A percentile compares a stretch with the other conserved stretches of the same genome.
phyloP scores from a whole-genome alignment of 2,888 invertebrate species.

The Agrypnus murinus region DNA sequence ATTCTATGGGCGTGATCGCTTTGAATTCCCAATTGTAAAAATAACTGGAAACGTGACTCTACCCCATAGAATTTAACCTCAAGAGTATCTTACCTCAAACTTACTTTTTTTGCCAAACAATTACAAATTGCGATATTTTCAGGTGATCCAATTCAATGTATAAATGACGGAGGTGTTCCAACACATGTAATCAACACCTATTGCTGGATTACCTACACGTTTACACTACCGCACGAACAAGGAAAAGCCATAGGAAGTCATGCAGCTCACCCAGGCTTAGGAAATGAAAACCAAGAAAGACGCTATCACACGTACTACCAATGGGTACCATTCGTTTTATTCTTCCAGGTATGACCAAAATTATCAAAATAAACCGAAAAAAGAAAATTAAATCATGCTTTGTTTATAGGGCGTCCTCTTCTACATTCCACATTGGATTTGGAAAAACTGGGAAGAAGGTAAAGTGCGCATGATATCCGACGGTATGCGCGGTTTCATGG shows the following conservation, averaged over 20 bases:
- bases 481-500: slow-evolving; percentile 85
- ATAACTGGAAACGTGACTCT: too few relatives aligned
- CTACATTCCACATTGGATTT: slow-evolving; percentile 92
- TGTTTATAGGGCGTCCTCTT: slow-evolving; percentile 86
- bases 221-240: slow-evolving; percentile 84
- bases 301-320: slow-evolving; percentile 92
- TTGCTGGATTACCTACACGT: slow-evolving; percentile 94
- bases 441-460: slow-evolving; percentile 95
- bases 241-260: slow-evolving; percentile 75
- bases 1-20: too few relatives aligned
- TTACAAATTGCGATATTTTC: too few relatives aligned
- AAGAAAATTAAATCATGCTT: too few relatives aligned
- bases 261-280: slow-evolving; percentile 86
- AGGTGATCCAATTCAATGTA: slow-evolving; percentile 93
- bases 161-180: slow-evolving; percentile 86
- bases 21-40: too few relatives aligned
- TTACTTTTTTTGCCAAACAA: too few relatives aligned
- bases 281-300: slow-evolving; percentile 82
- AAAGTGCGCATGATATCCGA: slow-evolving; percentile 92
- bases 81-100: too few relatives aligned
- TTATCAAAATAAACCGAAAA: too few relatives aligned
- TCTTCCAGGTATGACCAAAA: slow-evolving; percentile 92
- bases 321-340: slow-evolving; percentile 94
- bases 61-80: too few relatives aligned
- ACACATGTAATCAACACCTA: slow-evolving; percentile 90